A percentile compares a stretch with the other conserved stretches of the same genome.
Conservation (phyloP, 1,140 invertebrate species). For the Globodera rostochiensis region DNA sequence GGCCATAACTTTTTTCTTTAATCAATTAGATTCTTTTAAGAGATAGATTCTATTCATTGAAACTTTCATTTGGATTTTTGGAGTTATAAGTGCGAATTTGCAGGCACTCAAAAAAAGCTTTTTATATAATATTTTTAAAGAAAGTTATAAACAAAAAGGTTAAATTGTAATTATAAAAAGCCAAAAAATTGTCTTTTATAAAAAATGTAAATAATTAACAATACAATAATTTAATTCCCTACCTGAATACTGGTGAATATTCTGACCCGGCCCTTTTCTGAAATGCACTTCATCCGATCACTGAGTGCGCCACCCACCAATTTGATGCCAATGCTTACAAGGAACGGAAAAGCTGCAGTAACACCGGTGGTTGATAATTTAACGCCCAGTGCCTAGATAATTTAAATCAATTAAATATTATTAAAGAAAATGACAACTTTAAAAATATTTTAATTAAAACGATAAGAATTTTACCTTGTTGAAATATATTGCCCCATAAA, state of each 20-base stretch:
- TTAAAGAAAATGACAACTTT: background rate
- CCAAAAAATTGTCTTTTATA: too few relatives aligned
- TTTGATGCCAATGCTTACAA: slow-evolving; percentile 9
- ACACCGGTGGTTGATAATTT: background rate
- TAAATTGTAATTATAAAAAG: too few relatives aligned
- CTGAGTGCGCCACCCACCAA: background rate
- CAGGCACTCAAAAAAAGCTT: too few relatives aligned
- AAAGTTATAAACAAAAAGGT: too few relatives aligned
- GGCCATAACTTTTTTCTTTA: too few relatives aligned
- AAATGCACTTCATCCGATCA: slow-evolving; percentile 12
- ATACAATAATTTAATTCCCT: background rate
- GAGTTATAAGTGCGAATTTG: too few relatives aligned
- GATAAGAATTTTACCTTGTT: background rate
- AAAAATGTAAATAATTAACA: too few relatives aligned
- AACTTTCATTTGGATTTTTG: too few relatives aligned
- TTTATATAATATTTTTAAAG: too few relatives aligned
- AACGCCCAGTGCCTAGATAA: background rate
- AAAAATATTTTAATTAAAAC: too few relatives aligned
- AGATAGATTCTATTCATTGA: too few relatives aligned
- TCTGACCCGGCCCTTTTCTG: background rate
- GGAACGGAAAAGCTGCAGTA: background rate
- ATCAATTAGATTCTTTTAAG: too few relatives aligned
- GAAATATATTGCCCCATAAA: background rate
- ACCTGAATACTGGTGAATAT: slow-evolving; percentile 11
- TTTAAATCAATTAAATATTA: background rate